Conservation (phyloP, 2,888 invertebrate species). For the Eubasilissa splendida region DNA sequence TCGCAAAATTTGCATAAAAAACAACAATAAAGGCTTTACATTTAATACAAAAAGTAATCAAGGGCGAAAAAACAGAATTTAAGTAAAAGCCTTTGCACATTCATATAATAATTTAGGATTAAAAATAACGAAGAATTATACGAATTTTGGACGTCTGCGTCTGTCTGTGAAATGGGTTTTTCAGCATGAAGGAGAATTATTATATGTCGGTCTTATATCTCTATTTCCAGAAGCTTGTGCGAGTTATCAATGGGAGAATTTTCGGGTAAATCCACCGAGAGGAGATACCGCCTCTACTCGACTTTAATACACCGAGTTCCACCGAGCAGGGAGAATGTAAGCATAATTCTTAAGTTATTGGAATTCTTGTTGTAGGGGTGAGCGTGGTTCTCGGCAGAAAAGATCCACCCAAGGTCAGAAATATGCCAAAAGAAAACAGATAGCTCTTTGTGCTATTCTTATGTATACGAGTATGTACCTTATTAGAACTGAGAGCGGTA, state of each 20-base stretch:
- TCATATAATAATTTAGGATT: neutral
- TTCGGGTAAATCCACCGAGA: neutral
- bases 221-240: neutral
- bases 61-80: neutral
- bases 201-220: neutral
- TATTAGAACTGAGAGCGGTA: too few species aligned
- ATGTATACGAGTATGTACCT: too few species aligned
- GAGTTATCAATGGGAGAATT: conserved; percentile 14
- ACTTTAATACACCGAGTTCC: conserved; percentile 1
- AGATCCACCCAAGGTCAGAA: too few species aligned
- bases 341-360: conserved; percentile 5
- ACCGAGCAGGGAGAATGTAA: conserved; percentile 5
- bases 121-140: neutral
- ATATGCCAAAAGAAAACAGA: too few species aligned
- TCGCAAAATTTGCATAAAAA: too few species aligned
- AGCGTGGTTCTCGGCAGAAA: neutral
- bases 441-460: too few species aligned
- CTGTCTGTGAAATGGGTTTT: too few species aligned
- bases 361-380: conserved; percentile 3
- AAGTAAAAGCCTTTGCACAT: neutral
- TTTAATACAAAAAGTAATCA: too few species aligned
- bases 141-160: neutral
- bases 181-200: neutral
- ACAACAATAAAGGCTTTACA: too few species aligned
- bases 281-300: neutral